Base-by-base conservation (phyloP, 2,113 vertebrate genomes). In the Thryonomys swinderianus region DNA sequence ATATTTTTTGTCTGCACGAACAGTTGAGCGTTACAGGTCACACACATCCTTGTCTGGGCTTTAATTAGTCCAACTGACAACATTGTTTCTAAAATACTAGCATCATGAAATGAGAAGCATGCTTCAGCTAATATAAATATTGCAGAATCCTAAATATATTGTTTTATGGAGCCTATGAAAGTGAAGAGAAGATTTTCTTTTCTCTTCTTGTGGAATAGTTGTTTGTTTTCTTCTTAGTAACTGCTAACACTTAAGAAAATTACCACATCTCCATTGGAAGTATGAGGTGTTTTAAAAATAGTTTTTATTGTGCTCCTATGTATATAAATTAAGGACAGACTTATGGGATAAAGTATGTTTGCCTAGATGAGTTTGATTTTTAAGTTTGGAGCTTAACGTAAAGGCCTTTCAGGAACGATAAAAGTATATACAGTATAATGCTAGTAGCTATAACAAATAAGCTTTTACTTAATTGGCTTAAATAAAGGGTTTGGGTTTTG, bases 1-100 rank as follows among this genome's bases (percentile, higher is more conserved):
- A 98, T 97, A 98, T 96, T 98, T 98, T 98, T 98, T 98, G 97
- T 98, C 98, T 98, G 94, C 82, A 83, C 97, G 97, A 98, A 98
- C 97, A 98, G 95, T 97, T 97, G 95, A 98, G 94, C 92, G 8
- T 98, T 98, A 92, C 96, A 98, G 98, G 98, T 98, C 91, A 11
- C 94, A 97, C 76, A 86, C 91, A 97, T 96, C 94, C 93, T 97
- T 97, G 94, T 98, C 98, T 98, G 18, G 97, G 94, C 88, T 98
- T 94, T 98, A 98, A 98, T 98, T 98, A 98, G 96, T 93, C 96
- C 76, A 98, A 96, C 85, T 98, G 97, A 98, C 96, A 98, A 96
- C 88, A 96, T 96, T 98, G 95, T 98, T 98, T 97, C 66, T 97
- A 97, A 95, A 98, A 97, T 97, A 97, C 93, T 96, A 98, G 96